Evolutionary conservation across 1,140 invertebrate genomes (phyloP).

Genomic region (Chironomus striatipennis): DNA sequence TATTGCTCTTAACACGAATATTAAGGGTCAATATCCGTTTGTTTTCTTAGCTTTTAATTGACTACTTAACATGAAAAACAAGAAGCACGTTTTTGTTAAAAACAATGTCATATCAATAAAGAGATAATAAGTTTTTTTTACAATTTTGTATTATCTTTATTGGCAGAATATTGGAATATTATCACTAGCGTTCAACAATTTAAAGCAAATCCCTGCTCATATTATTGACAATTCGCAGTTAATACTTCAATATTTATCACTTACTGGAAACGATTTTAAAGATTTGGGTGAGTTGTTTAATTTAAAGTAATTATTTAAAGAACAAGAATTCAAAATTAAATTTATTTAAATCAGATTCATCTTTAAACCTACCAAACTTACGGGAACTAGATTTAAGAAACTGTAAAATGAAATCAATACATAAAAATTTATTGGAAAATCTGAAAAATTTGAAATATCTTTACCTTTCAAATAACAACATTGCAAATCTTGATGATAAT

Average conservation of each 20-base stretch:
- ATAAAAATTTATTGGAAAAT: slow-evolving; percentile 38
- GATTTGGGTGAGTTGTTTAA: background rate
- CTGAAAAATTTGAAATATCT: slow-evolving; percentile 41
- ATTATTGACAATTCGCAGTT: background rate
- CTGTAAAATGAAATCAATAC: slow-evolving; percentile 44
- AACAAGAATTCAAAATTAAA: background rate
- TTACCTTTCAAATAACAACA: slow-evolving; percentile 45
- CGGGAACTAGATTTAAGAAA: slow-evolving; percentile 46
- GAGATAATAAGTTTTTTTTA: background rate
- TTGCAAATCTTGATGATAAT: slow-evolving; percentile 37
- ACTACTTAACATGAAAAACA: no score
- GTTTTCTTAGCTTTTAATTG: no score
- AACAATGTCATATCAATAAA: background rate
- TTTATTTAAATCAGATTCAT: background rate
- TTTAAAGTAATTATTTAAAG: background rate
- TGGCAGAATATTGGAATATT: background rate
- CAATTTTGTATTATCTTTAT: background rate
- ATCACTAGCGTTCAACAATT: background rate
- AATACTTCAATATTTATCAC: background rate
- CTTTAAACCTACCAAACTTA: slow-evolving; percentile 32
- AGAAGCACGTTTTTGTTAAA: no score
- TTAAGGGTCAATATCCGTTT: no score
- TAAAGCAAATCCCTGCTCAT: background rate
- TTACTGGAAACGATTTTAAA: background rate
- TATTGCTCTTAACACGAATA: no score